Evolutionary conservation across 2,113 vertebrate genomes (phyloP).

Genomic region (human (Homo sapiens)): DNA sequence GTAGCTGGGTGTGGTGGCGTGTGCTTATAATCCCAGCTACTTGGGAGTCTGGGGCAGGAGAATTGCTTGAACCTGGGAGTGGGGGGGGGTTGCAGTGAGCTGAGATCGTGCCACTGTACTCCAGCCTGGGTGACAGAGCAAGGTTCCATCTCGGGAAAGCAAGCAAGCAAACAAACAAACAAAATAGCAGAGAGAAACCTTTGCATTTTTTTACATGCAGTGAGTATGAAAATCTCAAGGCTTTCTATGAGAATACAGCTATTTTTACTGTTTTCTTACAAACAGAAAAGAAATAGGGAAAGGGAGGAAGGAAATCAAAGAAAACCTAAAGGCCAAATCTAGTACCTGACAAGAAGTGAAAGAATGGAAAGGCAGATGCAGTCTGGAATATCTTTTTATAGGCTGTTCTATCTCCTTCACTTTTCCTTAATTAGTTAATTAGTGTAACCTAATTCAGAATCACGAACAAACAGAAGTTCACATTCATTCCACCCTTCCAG

Average conservation of each 20-base stretch:
- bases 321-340: neutral
- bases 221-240: neutral
- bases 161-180: neutral
- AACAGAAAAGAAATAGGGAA: neutral
- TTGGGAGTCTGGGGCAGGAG: too few species aligned
- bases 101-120: too few species aligned
- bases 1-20: too few species aligned
- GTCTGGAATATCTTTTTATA: neutral
- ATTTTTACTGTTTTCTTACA: conserved; percentile 22
- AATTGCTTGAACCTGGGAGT: too few species aligned
- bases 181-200: neutral
- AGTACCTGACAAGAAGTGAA: neutral
- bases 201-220: neutral
- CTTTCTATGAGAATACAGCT: neutral
- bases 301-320: neutral
- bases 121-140: too few species aligned
- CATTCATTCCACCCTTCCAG: neutral
- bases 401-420: neutral
- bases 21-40: too few species aligned
- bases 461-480: accelerated
- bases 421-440: neutral
- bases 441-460: neutral
- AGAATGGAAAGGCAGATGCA: neutral
- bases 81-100: too few species aligned
- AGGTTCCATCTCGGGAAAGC: too few species aligned